Base-by-base conservation (phyloP, 2,888 invertebrate genomes). In the Heliconius erato region DNA sequence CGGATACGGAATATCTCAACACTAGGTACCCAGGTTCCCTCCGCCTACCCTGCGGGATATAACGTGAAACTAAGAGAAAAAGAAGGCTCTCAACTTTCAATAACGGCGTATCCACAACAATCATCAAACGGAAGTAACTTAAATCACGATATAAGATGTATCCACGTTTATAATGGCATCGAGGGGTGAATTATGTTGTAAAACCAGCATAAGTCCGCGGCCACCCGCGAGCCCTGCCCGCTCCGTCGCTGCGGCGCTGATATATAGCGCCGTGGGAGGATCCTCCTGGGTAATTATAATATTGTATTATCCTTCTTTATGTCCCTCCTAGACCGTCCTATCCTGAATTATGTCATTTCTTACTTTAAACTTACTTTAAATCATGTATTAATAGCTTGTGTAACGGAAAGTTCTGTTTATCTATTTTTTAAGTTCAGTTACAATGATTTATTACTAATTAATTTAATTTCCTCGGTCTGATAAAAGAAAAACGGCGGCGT, bases 121-220 rank as follows among this genome's bases (percentile, higher is more conserved):
- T 23, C 35, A n/a, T 69, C 74, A 65, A 74, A 78, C 80, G 68
- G 83, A 81, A 74, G 88, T 90, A 12, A 89, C 92, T 94, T 94
- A 94, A 94, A 94, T 94, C 94, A 94, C 89, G 90, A 89, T 89
- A 92, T 91, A 90, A 92, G 92, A 84, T 93, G 92, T 94, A 94
- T 94, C 94, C 92, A 92, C 94, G 94, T 94, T 94, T 94, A 93
- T 93, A 92, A 92, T 74, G 44, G 28, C 89, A 90, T 90, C 89
- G 91, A 88, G 90, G 92, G 91, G 88, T 93, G 93, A 94, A 92
- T 95, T 94, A 95, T 95, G 91, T 91, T 91, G 90, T 93, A 90
- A 93, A 88, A 90, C 88, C 89, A 86, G 91, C 92, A 92, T 95
- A 95, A 95, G 94, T 89, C 91, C 89, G 86, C 44, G 92, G 85